Percentiles rank a stretch among this genome's conserved stretches.
Conservation (phyloP, 1,140 invertebrate genomes). For the Lepidotrigona ventralis region DNA sequence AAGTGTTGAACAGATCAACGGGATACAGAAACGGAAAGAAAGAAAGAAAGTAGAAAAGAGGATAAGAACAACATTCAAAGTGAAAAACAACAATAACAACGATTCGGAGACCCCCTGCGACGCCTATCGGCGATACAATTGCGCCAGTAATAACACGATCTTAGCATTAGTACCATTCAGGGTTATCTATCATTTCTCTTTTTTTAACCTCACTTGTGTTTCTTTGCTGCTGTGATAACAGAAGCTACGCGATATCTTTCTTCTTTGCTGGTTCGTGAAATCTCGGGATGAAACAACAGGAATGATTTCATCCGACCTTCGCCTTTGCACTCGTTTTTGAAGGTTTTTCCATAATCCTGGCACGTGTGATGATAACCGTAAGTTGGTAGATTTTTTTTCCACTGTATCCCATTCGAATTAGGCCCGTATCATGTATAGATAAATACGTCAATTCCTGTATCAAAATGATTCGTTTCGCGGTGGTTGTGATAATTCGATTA, state of each 20-base stretch:
- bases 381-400: neutral
- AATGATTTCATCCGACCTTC: constrained; percentile 25
- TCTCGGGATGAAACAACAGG: neutral
- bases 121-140: constrained; percentile 53
- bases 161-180: neutral
- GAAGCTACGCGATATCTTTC: constrained; percentile 20
- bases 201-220: constrained; percentile 3
- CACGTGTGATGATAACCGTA: neutral
- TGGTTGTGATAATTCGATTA: neutral
- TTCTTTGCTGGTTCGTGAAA: neutral
- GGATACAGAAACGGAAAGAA: neutral
- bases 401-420: no score
- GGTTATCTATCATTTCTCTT: constrained; percentile 57
- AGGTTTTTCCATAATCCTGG: constrained; percentile 23
- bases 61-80: constrained; percentile 21
- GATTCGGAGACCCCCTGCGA: constrained; percentile 59
- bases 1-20: neutral
- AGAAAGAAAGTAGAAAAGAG: neutral
- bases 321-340: constrained; percentile 7
- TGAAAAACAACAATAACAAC: constrained; percentile 53
- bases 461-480: neutral
- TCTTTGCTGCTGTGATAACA: constrained; percentile 43
- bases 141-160: constrained; percentile 57
- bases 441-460: neutral
- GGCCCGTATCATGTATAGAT: neutral